These are phyloP conservation scores for Sigmodon hispidus DNA, from an alignment of 2,113 vertebrate species.

Conservation along the genomic window DNA sequence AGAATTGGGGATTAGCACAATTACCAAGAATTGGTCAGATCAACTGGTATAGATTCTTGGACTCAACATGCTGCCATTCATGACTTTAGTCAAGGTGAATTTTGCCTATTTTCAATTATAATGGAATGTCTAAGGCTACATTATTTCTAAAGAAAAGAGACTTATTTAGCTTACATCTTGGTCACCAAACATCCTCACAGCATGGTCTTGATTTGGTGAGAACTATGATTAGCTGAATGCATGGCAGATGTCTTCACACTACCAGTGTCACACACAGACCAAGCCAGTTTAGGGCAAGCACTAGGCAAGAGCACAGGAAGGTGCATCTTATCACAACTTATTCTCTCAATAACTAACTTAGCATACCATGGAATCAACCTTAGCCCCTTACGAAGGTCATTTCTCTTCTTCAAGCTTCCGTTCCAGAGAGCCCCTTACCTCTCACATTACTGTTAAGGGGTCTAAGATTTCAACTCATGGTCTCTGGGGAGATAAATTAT, in stretches of 20 bases:
- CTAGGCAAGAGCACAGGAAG: neutral
- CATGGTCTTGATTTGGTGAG: neutral
- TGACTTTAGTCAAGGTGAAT: neutral
- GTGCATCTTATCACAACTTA: neutral
- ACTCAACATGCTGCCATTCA: neutral
- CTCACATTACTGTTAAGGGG: neutral
- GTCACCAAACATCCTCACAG: neutral
- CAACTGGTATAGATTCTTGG: neutral
- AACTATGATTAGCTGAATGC: neutral
- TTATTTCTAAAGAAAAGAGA: neutral
- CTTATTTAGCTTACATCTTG: neutral
- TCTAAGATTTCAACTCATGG: neutral
- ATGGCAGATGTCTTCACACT: neutral
- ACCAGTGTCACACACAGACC: neutral
- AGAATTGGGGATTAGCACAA: accelerated
- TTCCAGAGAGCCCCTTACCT: neutral
- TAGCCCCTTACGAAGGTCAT: too few relatives aligned
- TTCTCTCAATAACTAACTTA: neutral
- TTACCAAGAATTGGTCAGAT: neutral
- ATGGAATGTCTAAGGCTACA: neutral
- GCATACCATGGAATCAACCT: neutral
- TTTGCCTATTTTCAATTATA: neutral
- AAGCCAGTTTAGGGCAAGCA: neutral
- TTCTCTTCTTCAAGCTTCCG: accelerated
- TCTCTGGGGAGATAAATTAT: neutral